These are phyloP conservation scores for Gila robusta DNA, from an alignment of 2,797 vertebrate genomes.

Conservation along the genomic window DNA sequence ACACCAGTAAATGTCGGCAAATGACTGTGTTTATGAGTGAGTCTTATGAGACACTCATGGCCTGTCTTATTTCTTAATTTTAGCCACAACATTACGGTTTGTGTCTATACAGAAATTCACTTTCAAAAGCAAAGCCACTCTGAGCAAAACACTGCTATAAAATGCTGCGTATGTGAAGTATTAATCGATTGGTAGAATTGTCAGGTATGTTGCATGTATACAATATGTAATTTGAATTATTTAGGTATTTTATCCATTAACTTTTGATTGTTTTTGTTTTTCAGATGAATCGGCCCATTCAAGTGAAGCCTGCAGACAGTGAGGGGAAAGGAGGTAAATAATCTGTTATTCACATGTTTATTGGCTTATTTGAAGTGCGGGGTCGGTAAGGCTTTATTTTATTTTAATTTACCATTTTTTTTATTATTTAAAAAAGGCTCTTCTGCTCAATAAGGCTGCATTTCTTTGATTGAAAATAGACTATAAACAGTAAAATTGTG, in stretches of 20 bases:
- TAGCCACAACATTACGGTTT: neutral
- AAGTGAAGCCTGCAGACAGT: conserved; percentile 43
- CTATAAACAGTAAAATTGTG: neutral
- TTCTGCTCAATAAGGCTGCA: neutral
- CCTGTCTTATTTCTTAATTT: neutral
- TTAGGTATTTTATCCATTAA: conserved; percentile 12
- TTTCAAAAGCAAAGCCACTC: neutral
- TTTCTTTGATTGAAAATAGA: neutral
- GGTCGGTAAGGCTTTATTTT: neutral
- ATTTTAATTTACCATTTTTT: too few species aligned
- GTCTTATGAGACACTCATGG: too few species aligned
- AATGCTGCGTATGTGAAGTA: neutral
- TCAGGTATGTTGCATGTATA: neutral
- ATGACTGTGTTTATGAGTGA: neutral
- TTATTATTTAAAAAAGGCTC: neutral
- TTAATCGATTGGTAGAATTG: neutral
- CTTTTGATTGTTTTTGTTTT: conserved; percentile 54
- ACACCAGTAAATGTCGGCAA: neutral
- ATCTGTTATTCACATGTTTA: conserved; percentile 2
- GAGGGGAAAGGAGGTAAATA: conserved; percentile 42
- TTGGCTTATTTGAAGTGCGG: neutral
- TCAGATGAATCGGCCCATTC: conserved; percentile 53
- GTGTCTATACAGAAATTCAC: neutral
- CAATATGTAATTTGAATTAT: conserved; percentile 21
- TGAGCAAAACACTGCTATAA: neutral